Base-by-base conservation (phyloP, 2,888 invertebrate genomes). In the Tillus elongatus region DNA sequence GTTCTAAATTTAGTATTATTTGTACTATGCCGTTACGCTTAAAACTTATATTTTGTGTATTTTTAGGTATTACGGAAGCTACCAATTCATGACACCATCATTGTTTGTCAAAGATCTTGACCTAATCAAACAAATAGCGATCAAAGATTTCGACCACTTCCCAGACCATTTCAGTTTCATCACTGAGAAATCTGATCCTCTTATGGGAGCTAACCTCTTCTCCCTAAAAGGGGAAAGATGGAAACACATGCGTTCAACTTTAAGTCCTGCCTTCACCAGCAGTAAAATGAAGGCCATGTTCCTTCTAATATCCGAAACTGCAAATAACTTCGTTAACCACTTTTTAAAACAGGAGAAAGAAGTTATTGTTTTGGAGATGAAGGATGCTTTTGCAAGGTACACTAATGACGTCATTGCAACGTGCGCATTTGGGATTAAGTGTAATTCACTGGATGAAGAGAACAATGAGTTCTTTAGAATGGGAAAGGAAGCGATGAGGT, bases 241-340 rank as follows among this genome's bases (percentile, higher is more conserved):
- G 52, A 39, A 66, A 1, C 63, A 68, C 2, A 67, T 73, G 65
- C 56, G 75, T 12, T 56, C 58, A 0, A 63, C 70, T 0, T 46
- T 75, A 13, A 71, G 70, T 13, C 74, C 74, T 1, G 69, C 72
- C 0, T 75, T 74, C 53, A 75, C 75, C 0, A 61, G 70, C 3
- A 70, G 71, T 34, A 75, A 75, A 54, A 72, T 75, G 70, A 67
- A 67, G 27, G 47, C 55, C 2, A 72, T 75, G 70, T 61, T 71
- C 50, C 66, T 66, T 0, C 58, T 72, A 36, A 71, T 75, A 46
- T 44, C 47, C 0, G 56, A 56, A 3, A 60, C 59, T 33, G 61
- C 58, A 1, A 41, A 33, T 13, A 53, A 52, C 13, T 60, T 63
- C 34, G 42, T 52, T 1, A 38, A 54, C 2, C 51, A 51, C 33